These are phyloP conservation scores for Leucophora obtusa DNA, from an alignment of 2,888 invertebrate genomes.

Conservation along the genomic window DNA sequence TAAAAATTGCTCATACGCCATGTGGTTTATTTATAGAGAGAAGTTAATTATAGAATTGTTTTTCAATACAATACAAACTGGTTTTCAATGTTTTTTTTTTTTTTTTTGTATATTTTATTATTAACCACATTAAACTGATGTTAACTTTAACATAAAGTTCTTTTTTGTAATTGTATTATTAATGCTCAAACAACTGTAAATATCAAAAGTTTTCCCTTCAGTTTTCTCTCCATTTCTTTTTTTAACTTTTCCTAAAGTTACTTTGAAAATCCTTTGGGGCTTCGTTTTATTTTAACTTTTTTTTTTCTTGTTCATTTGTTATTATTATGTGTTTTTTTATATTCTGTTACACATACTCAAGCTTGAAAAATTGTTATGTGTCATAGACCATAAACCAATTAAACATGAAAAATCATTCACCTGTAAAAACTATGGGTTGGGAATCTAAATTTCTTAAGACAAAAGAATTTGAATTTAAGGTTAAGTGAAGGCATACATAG, in stretches of 20 bases:
- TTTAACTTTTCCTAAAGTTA: neutral
- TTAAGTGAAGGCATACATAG: too few relatives aligned
- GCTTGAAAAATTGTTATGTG: conserved; percentile 43
- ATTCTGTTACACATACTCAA: neutral
- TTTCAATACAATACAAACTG: conserved; percentile 4
- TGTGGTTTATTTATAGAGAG: neutral
- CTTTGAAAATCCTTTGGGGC: conserved; percentile 22
- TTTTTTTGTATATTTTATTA: neutral
- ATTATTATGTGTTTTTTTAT: conserved; percentile 3
- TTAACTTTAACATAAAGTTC: conserved; percentile 18
- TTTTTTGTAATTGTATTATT: conserved; percentile 41
- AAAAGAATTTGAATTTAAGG: too few relatives aligned
- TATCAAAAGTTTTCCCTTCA: conserved; percentile 13
- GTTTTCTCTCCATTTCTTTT: neutral
- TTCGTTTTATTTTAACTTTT: conserved; percentile 6
- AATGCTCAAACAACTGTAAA: conserved; percentile 53
- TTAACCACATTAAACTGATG: neutral
- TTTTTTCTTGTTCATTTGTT: neutral
- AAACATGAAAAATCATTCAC: conserved; percentile 58
- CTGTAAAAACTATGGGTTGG: conserved; percentile 11
- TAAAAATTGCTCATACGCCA: conserved; percentile 32
- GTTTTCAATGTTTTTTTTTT: conserved; percentile 2
- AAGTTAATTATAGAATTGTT: conserved; percentile 3
- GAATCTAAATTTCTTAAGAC: too few relatives aligned
- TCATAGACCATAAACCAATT: conserved; percentile 59